A percentile compares a stretch with the other conserved stretches of the same genome.
These are phyloP conservation scores for Artibeus lituratus DNA, from an alignment of 2,797 vertebrate genomes.

Conservation along the genomic window DNA sequence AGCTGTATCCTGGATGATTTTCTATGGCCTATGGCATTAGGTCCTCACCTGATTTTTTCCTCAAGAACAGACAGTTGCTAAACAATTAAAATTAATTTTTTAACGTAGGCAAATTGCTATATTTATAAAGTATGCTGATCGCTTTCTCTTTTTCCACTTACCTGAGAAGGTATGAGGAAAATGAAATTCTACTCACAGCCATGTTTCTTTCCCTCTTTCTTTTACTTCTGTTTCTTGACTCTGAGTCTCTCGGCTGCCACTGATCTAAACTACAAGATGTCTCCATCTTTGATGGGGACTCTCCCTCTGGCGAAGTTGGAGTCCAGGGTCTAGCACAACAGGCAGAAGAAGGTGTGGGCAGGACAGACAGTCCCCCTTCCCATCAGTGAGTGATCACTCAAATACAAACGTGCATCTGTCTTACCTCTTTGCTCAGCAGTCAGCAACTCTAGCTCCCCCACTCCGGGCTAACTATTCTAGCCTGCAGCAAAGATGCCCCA, in stretches of 20 bases:
- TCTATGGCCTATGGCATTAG: neutral
- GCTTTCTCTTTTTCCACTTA: neutral
- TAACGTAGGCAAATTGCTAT: neutral
- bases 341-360: neutral
- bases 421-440: neutral
- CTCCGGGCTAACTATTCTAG: accelerated
- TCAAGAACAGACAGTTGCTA: neutral
- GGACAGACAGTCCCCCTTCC: neutral
- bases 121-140: neutral
- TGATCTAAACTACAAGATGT: neutral
- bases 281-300: neutral
- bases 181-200: neutral
- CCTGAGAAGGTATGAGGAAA: neutral
- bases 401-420: neutral
- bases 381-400: neutral
- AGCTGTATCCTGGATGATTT: neutral
- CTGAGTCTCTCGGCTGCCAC: neutral
- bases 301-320: neutral
- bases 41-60: neutral
- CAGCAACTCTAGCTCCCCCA: neutral
- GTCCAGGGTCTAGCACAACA: neutral
- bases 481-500: too few relatives aligned
- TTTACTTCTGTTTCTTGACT: neutral
- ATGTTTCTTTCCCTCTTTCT: neutral
- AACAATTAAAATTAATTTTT: neutral